Evolutionary conservation across 2,888 invertebrate species (phyloP), one percentile per base, ranked within the genome.

Genomic region (Trilocha varians): DNA sequence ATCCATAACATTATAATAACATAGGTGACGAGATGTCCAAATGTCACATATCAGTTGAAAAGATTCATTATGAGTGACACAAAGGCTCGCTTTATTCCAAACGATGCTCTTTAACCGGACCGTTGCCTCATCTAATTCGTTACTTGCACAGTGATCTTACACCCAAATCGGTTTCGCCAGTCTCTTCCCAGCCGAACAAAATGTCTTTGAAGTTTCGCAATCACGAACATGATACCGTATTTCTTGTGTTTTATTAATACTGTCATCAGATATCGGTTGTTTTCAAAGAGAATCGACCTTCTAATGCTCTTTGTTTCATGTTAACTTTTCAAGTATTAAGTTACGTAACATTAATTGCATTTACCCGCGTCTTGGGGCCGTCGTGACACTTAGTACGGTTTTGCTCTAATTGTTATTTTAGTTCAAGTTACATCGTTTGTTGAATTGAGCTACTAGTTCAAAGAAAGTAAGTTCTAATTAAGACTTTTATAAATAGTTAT

Each of bases 101-200:
- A 59, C 59, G 50, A 51, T 44, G 50, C 51, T 53, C 52, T 55
- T 54, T 49, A 42, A 50, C 50, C 47, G 40, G 52, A 51, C 43
- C 43, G 55, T 76, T 76, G 65, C 70, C 53, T 61, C 69, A 74
- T 69, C 62, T 65, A 57, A 67, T 67, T 65, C 55, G 55, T 44
- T 25, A 25, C 25, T 48, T 49, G 50, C 44, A 49, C 53, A 50
- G 42, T 51, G 55, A 57, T 61, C 57, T 57, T 60, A 59, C 55
- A 60, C 61, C 63, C 55, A 61, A 63, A 63, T 62, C 49, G 36
- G 55, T 76, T 73, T 67, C 72, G 52, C 50, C 64, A 45, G 50
- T 39, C 55, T 63, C 67, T 63, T 71, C 73, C 70, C 65, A 64
- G 65, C 39, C 33, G 52, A 59, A 59, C 52, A 56, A 66, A 68